A percentile compares a stretch with the other conserved stretches of the same genome.
phyloP scores from a whole-genome alignment of 2,888 invertebrate genomes.

The Dicycla oo region DNA sequence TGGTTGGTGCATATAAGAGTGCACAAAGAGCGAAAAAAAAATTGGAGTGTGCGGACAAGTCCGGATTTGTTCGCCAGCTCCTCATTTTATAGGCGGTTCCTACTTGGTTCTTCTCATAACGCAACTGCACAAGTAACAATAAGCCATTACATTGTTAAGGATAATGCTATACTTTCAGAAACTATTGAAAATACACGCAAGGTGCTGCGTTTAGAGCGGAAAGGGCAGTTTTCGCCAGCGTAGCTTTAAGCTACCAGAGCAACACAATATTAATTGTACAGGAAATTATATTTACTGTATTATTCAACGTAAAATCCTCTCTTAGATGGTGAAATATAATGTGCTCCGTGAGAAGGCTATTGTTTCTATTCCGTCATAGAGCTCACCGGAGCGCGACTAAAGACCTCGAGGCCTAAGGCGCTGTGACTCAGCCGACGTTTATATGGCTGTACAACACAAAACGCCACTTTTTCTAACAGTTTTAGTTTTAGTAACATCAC shows the following conservation, averaged over 20 bases:
- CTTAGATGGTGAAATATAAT: conserved; percentile 75
- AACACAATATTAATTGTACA: conserved; percentile 56
- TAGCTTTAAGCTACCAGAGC: conserved; percentile 43
- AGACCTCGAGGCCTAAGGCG: conserved; percentile 72
- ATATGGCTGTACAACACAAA: conserved; percentile 53
- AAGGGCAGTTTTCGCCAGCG: conserved; percentile 29
- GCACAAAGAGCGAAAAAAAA: too few relatives aligned
- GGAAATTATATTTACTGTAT: conserved; percentile 62
- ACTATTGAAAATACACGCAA: conserved; percentile 36
- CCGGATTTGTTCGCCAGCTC: too few relatives aligned
- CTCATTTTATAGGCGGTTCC: conserved; percentile 53
- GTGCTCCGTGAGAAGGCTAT: conserved; percentile 80
- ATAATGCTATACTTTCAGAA: conserved; percentile 43
- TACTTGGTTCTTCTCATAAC: conserved; percentile 51
- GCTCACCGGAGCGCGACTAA: conserved; percentile 80
- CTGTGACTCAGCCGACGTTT: conserved; percentile 72
- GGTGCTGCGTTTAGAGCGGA: conserved; percentile 15
- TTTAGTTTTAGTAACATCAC: conserved; percentile 46
- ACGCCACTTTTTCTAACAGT: conserved; percentile 44
- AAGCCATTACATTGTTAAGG: conserved; percentile 43
- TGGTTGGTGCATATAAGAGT: too few relatives aligned
- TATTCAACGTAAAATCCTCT: conserved; percentile 55
- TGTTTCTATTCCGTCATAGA: conserved; percentile 80
- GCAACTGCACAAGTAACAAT: conserved; percentile 46
- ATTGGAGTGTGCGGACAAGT: too few relatives aligned